phyloP scores from a whole-genome alignment of 2,113 vertebrate genomes.

The Nymphicus hollandicus region DNA sequence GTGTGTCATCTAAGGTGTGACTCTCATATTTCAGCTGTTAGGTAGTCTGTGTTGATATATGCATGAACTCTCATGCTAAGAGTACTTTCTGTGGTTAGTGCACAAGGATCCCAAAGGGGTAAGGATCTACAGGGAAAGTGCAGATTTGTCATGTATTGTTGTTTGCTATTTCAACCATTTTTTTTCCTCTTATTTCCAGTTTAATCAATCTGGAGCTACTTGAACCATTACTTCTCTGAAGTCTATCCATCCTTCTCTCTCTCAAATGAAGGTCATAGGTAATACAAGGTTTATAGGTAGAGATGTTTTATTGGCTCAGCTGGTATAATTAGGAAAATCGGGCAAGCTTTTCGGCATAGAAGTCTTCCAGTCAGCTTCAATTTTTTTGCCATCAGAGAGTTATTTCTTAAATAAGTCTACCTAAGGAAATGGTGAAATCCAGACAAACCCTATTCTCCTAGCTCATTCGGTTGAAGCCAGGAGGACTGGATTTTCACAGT shows the following conservation, averaged over 20 bases:
- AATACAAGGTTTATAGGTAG: neutral
- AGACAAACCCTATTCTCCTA: neutral
- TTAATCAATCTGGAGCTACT: neutral
- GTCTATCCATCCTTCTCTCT: neutral
- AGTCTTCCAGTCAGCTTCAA: neutral
- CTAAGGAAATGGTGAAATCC: neutral
- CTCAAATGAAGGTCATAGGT: neutral
- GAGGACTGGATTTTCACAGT: neutral
- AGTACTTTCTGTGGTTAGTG: neutral
- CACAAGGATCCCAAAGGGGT: neutral
- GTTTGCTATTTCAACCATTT: neutral
- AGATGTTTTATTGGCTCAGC: neutral
- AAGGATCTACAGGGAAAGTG: neutral
- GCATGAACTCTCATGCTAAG: neutral
- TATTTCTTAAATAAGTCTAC: neutral
- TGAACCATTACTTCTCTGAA: neutral
- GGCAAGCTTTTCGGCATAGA: neutral
- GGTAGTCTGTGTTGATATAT: neutral
- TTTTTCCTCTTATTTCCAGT: neutral
- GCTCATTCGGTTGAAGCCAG: neutral
- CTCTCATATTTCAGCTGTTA: neutral
- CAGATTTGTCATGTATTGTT: neutral
- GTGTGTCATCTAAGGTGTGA: neutral
- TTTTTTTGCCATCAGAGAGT: neutral
- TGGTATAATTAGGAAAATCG: neutral